Base-by-base conservation (phyloP, 2,888 invertebrate species). In the Agrotis segetum region DNA sequence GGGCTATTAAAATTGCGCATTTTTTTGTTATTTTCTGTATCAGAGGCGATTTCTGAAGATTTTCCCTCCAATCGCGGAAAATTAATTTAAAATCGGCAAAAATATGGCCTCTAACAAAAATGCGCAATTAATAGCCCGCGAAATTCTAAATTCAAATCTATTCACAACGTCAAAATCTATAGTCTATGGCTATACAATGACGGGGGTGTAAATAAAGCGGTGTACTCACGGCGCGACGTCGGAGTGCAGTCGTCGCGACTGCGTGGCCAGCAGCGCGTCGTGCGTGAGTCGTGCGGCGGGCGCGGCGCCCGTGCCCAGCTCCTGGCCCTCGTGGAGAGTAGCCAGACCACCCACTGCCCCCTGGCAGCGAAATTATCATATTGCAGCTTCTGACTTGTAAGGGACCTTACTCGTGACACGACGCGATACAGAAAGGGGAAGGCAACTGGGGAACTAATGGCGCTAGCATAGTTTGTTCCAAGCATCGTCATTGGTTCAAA, bases 241-340 rank as follows among this genome's bases (percentile, higher is more conserved):
- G 97, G 87, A 97, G 87, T 93, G 96, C 87, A 96, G 97, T 77
- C 98, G 96, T 86, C 97, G 97, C 90, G 97, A 97, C 94, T 98
- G 98, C 77, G 98, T 98, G 89, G 98, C 98, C 88, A 98, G 97
- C 82, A 98, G 96, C 89, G 98, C 97, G 95, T 98, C 98, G 94
- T 97, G 98, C 88, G 98, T 98, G 89, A 98, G 97, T 75, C 98
- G 97, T 88, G 88, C 47, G 56, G 85, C 77, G 83, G 97, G 88
- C 96, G 97, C 92, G 97, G 98, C 95, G 66, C 83, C 88, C 84
- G 80, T 86, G 81, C 65, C 89, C 85, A 98, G 96, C 94, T 98
- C 98, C 89, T 97, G 97, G 88, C 98, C 99, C 95, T 99, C 99
- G 93, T 98, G 98, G 59, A 99, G 96, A 9, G 99, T 98, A 21